These are phyloP conservation scores for Mycetomoellerius zeteki DNA, from an alignment of 1,140 invertebrate species.

Conservation along the genomic window DNA sequence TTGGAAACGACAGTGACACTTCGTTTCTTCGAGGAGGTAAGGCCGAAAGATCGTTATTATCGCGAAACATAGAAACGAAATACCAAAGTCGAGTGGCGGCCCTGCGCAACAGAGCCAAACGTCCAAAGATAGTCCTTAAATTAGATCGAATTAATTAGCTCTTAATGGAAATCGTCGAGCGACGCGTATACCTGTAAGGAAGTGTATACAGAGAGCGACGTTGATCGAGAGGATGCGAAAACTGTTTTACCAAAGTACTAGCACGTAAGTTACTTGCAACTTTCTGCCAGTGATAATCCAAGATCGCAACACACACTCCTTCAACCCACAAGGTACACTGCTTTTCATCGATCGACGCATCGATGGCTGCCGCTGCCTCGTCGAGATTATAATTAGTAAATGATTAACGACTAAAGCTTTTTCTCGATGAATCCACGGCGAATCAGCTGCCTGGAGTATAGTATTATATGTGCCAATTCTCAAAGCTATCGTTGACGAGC, in stretches of 20 bases:
- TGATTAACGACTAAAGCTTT: constrained; percentile 52
- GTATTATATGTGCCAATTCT: constrained; percentile 54
- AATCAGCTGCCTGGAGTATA: constrained; percentile 44
- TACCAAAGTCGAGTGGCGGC: constrained; percentile 43
- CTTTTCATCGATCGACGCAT: constrained; percentile 49
- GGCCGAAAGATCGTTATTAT: constrained; percentile 35
- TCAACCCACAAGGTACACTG: constrained; percentile 51
- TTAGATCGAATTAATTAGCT: constrained; percentile 79
- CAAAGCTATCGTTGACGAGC: constrained; percentile 59
- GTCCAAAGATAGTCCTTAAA: constrained; percentile 81
- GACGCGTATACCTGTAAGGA: constrained; percentile 55
- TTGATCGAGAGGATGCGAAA: constrained; percentile 64
- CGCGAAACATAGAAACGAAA: constrained; percentile 18
- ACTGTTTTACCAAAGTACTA: constrained; percentile 83
- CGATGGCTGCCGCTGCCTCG: constrained; percentile 38
- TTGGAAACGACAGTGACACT: constrained; percentile 14
- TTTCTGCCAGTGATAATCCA: constrained; percentile 56
- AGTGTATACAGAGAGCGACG: constrained; percentile 64
- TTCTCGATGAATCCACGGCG: constrained; percentile 44
- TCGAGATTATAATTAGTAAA: constrained; percentile 56
- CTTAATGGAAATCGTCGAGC: constrained; percentile 68
- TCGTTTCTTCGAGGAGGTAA: constrained; percentile 33
- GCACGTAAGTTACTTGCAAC: constrained; percentile 77
- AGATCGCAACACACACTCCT: constrained; percentile 27
- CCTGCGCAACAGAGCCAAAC: constrained; percentile 71